phyloP scores from a whole-genome alignment of 2,797 vertebrate genomes.

The Cyclura pinguis region DNA sequence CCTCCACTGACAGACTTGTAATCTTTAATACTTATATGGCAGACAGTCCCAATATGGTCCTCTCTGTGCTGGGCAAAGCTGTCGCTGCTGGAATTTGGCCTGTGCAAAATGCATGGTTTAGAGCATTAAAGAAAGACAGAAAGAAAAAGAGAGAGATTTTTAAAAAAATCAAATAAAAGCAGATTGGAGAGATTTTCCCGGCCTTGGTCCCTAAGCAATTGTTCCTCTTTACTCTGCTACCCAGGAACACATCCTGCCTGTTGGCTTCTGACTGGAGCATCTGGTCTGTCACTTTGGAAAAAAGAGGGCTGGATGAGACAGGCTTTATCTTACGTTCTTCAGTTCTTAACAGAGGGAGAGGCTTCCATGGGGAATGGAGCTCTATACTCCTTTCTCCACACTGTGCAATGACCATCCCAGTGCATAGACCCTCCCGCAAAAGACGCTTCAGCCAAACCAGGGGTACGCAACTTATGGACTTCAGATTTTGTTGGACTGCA shows the following conservation, averaged over 20 bases:
- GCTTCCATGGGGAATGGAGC: neutral
- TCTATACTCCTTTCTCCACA: neutral
- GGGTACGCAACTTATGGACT: neutral
- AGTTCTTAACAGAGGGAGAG: too few species aligned
- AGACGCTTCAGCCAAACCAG: neutral
- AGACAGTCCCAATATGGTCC: neutral
- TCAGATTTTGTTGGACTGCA: neutral
- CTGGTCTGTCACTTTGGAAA: neutral
- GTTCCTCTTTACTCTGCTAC: neutral
- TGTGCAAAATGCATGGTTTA: too few species aligned
- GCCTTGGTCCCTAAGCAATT: neutral
- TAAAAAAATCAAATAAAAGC: too few species aligned
- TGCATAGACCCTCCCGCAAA: too few species aligned
- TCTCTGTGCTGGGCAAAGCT: neutral
- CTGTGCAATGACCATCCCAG: neutral
- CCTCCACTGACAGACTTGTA: neutral
- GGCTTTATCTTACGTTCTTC: neutral
- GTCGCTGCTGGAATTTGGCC: neutral
- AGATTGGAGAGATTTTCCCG: neutral
- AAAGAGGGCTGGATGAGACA: neutral
- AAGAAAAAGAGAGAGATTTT: too few species aligned
- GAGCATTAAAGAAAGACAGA: too few species aligned
- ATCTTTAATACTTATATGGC: neutral
- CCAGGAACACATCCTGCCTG: neutral
- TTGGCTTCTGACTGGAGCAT: neutral